Evolutionary conservation across 2,888 invertebrate species (phyloP), one percentile per base, ranked within the genome.

Genomic region (Pterostichus madidus): DNA sequence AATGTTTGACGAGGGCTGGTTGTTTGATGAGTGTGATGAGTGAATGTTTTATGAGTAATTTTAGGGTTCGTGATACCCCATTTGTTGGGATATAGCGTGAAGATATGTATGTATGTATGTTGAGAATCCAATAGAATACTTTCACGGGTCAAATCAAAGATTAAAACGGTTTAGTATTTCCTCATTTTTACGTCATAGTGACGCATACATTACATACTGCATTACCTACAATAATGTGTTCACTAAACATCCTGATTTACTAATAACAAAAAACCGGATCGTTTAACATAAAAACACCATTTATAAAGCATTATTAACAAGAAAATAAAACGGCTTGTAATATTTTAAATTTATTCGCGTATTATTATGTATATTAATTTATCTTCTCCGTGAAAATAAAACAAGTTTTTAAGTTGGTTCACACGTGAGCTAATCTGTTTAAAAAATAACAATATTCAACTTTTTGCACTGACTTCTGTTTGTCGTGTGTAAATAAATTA

Each of bases 401-500:
- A 52, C 49, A n/a, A 68, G 49, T 61, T 46, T 44, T 17, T 32
- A 32, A 49, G 46, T 49, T 68, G 68, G 49, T 80, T 79, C 79
- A 64, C 79, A 79, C 64, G 79, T 79, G 68, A 80, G 77, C 24
- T 77, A 39, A 56, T 68, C 68, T 80, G 80, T 80, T 80, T 68
- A 80, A 80, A 80, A 80, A 80, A 80, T 80, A 80, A 80, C 80
- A 80, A 80, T 80, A 80, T 61, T 79, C 79, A 79, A 64, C 53
- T 80, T 79, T 79, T 79, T 79, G 68, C 61, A 80, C 32, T n/a
- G 52, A 80, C 80, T 80, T 80, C 80, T 80, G 80, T 80, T 80
- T 80, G 68, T 52, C 32, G 49, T 78, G 44, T 78, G 61, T 79
- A 61, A 80, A 52, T 68, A 68, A 80, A 68, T 80, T 68, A 68